Conservation (phyloP, 2,113 vertebrate species). For the Salvelinus fontinalis region DNA sequence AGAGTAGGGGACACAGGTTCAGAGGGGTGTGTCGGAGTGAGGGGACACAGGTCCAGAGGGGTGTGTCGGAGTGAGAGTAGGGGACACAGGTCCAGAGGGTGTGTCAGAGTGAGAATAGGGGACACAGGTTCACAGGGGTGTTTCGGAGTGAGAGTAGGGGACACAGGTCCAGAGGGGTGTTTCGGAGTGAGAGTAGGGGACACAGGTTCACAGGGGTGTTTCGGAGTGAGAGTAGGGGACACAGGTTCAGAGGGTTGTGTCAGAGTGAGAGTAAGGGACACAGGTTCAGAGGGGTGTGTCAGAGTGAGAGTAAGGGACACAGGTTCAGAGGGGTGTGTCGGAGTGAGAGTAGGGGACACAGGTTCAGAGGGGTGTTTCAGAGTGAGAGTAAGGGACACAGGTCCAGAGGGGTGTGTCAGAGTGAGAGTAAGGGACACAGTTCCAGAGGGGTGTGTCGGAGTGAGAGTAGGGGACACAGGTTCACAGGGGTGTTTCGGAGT, state of each 20-base stretch:
- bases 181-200: too few species aligned
- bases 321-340: background rate
- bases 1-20: constrained; percentile 21
- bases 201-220: too few species aligned
- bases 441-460: background rate
- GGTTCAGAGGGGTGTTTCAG: background rate
- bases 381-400: constrained; percentile 24
- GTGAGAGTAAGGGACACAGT: too few species aligned
- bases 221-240: background rate
- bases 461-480: constrained; percentile 22
- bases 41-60: too few species aligned
- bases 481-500: too few species aligned
- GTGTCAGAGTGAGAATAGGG: too few species aligned
- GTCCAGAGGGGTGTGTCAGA: too few species aligned
- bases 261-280: too few species aligned
- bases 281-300: background rate
- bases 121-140: background rate
- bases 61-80: constrained; percentile 11
- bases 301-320: constrained; percentile 24
- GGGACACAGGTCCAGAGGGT: constrained; percentile 11
- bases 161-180: background rate
- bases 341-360: too few species aligned
- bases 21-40: too few species aligned
- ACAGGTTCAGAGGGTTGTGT: background rate
- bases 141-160: constrained; percentile 19